These are phyloP conservation scores for Drosophila teissieri DNA, from an alignment of 1,140 invertebrate species.

Conservation along the genomic window DNA sequence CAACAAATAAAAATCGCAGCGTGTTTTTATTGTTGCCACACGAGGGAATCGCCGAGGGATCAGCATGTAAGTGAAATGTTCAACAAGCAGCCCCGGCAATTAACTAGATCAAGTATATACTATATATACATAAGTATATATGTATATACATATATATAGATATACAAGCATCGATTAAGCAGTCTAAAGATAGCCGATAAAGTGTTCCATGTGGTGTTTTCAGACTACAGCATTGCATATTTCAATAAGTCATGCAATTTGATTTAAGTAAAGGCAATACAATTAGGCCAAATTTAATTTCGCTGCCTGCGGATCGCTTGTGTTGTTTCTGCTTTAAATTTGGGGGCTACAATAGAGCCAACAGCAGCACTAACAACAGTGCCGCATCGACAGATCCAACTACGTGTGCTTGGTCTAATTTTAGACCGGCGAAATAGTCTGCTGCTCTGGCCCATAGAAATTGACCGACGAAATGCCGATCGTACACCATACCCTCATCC, in stretches of 20 bases:
- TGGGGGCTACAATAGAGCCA: constrained; percentile 43
- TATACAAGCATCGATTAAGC: constrained; percentile 18
- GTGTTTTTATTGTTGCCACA: constrained; percentile 68
- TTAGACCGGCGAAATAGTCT: constrained; percentile 64
- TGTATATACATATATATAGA: constrained; percentile 9
- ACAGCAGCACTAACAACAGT: constrained; percentile 36
- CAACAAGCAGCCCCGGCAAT: constrained; percentile 48
- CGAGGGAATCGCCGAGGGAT: constrained; percentile 55
- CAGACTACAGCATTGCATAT: constrained; percentile 44
- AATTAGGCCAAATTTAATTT: constrained; percentile 64
- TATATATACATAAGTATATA: constrained; percentile 9
- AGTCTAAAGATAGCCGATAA: constrained; percentile 32
- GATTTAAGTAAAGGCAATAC: constrained; percentile 56
- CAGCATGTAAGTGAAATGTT: constrained; percentile 73
- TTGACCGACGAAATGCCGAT: constrained; percentile 49
- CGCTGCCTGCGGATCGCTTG: constrained; percentile 45
- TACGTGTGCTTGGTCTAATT: constrained; percentile 76
- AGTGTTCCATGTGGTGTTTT: constrained; percentile 33
- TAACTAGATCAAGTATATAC: constrained; percentile 50
- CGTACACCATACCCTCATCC: constrained; percentile 21
- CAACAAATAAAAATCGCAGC: constrained; percentile 52
- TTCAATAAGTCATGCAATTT: constrained; percentile 39
- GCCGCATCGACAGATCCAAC: constrained; percentile 73
- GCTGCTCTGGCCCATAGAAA: constrained; percentile 69
- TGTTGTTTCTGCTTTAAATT: constrained; percentile 27